Conservation (phyloP, 2,797 vertebrate genomes). For the Xerus rutilus region DNA sequence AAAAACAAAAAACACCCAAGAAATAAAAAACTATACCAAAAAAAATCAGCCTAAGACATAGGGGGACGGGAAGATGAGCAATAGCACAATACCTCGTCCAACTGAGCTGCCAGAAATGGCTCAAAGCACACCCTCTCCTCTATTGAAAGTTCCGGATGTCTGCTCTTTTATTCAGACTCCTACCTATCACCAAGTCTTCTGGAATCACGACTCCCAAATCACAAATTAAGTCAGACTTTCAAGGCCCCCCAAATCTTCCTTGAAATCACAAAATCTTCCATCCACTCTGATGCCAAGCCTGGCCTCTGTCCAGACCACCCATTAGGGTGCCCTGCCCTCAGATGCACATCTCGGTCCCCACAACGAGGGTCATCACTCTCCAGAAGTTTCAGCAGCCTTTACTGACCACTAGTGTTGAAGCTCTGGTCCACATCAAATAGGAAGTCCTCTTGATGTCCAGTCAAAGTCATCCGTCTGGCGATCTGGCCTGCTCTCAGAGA, state of each 20-base stretch:
- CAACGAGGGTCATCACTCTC: not conserved
- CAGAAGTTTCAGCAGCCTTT: not conserved
- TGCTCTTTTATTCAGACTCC: slow-evolving; percentile 12
- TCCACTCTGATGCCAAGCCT: not conserved
- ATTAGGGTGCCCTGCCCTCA: not conserved
- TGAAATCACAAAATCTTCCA: not conserved
- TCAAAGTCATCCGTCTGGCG: not conserved
- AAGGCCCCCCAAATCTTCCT: not conserved
- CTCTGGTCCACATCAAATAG: not conserved
- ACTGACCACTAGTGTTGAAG: not conserved
- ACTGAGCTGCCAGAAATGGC: not conserved
- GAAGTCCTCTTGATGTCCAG: not conserved
- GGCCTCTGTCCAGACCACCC: not conserved
- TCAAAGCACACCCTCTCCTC: not conserved
- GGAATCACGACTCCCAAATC: not conserved
- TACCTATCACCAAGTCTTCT: slow-evolving; percentile 21
- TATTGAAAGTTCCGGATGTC: not conserved
- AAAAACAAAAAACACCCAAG: no score
- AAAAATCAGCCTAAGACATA: not conserved
- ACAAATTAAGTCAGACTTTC: slow-evolving; percentile 27
- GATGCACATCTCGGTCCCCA: not conserved
- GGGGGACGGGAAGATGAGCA: not conserved
- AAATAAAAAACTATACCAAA: not conserved
- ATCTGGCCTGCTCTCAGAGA: not conserved
- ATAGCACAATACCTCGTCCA: not conserved